Base-by-base conservation (phyloP, 2,797 vertebrate species). In the Neostethus bicornis region DNA sequence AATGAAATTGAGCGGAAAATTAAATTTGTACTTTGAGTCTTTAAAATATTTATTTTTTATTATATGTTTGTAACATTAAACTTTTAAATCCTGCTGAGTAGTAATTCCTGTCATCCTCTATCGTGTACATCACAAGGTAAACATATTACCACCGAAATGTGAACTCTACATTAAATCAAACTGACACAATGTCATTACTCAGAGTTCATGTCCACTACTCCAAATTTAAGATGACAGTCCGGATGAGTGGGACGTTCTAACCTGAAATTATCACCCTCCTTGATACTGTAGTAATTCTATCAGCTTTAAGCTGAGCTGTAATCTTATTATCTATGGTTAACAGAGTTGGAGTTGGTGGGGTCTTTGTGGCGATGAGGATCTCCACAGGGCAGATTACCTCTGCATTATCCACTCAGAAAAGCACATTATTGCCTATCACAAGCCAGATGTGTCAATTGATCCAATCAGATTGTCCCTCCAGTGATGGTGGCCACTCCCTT, bases 281-380 rank as follows among this genome's bases (percentile, higher is more conserved):
- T 69, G 75, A 85, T 82, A 79, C 58, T 67, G 78, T 70, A 6
- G 62, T 85, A 86, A 89, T 87, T 88, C 77, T 67, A 77, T 88
- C 83, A 85, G 73, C 71, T 57, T 73, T 6, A 16, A 73, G 58
- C 72, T 47, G 28, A 57, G 56, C 65, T 52, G 44, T 89, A 85
- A 89, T 89, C 85, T 80, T 56, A 84, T 90, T 89, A 90, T 89
- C 87, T 86, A 77, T 72, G 58, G 83, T 85, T 84, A 87, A 81
- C 84, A 73, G 80, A 84, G 78, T 67, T 65, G 65, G 49, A 51
- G 61, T 73, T 66, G 70, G 68, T 75, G 58, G 80, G 74, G 57
- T 59, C 63, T 66, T 25, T 5, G 52, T 70, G 64, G 66, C 14
- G 81, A 88, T 85, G 79, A 45, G 71, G 67, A 88, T 86, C 83